Percentiles rank a stretch among this genome's conserved stretches.
Evolutionary conservation across 2,888 invertebrate genomes (phyloP).

Genomic region (Cabera pusaria): DNA sequence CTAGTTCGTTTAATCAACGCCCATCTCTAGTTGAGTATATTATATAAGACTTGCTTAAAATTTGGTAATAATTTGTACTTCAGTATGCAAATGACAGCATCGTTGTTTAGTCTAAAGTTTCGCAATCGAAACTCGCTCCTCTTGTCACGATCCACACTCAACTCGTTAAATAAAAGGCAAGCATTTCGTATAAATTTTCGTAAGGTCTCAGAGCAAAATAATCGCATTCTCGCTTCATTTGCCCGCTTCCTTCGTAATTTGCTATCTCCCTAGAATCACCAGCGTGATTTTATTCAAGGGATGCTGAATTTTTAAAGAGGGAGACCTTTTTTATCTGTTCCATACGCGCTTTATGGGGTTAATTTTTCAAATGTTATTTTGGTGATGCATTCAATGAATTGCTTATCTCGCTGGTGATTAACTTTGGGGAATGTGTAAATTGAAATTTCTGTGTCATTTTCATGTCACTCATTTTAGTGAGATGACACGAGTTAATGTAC

Average conservation of each 20-base stretch:
- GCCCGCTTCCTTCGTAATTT: constrained; percentile 65
- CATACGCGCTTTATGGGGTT: constrained; percentile 6
- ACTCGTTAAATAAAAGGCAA: constrained; percentile 58
- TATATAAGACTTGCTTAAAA: too few relatives aligned
- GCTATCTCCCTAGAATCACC: constrained; percentile 58
- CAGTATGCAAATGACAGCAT: too few relatives aligned
- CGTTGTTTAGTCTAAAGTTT: background rate
- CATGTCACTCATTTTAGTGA: too few relatives aligned
- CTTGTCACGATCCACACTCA: constrained; percentile 30
- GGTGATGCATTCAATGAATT: too few relatives aligned
- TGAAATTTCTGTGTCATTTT: too few relatives aligned
- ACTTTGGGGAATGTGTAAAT: too few relatives aligned
- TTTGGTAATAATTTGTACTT: too few relatives aligned
- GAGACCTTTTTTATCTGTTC: constrained; percentile 22
- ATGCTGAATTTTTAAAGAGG: constrained; percentile 34
- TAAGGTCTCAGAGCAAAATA: constrained; percentile 61
- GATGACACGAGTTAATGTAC: too few relatives aligned
- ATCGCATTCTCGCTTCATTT: constrained; percentile 73
- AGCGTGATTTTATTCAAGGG: constrained; percentile 50
- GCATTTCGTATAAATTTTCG: constrained; percentile 63
- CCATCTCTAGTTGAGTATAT: too few relatives aligned
- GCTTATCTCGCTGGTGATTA: too few relatives aligned
- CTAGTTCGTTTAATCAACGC: too few relatives aligned
- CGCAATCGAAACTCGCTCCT: constrained; percentile 20
- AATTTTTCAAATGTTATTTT: constrained; percentile 12